Evolutionary conservation across 2,888 invertebrate genomes (phyloP), one percentile per base, ranked within the genome.

Genomic region (Subacronicta megacephala): DNA sequence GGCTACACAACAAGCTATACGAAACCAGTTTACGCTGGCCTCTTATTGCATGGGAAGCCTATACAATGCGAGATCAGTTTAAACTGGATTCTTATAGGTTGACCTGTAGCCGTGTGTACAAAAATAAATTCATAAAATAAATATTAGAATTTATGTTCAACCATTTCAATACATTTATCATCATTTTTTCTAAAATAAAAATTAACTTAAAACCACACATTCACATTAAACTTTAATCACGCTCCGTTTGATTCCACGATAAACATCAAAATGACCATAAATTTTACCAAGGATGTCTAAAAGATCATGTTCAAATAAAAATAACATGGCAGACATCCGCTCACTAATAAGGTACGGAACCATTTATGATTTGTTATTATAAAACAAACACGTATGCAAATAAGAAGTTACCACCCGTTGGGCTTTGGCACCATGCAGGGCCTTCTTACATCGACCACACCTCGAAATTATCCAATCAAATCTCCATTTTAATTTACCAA

Each of bases 301-400:
- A 59, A 56, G 41, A 58, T 13, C 51, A 50, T 58, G 63, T 64
- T 51, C 17, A 45, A 61, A 60, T 54, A 62, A 72, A 75, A 77
- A 26, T 56, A 72, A 75, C 70, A 62, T 49, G 43, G 16, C 29
- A 45, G 49, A 57, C 68, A 74, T 65, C 65, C 72, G 67, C 52
- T 72, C 63, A 73, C 68, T 69, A 77, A 74, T 75, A 78, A 72
- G 64, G 64, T 66, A 53, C 50, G 70, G 60, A 67, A 73, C 72
- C 83, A 82, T 82, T 79, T 83, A 85, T 85, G 88, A 89, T 88
- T 90, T 87, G 83, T 85, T 81, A 79, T 80, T 78, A 85, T 82
- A 88, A 88, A 89, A 89, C 89, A 87, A 90, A 90, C 84, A 83
- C 82, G 78, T 86, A 89, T 91, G 88, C 90, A 91, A 92, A 92